Evolutionary conservation across 2,888 invertebrate genomes (phyloP).

Genomic region (Clivina fossor): DNA sequence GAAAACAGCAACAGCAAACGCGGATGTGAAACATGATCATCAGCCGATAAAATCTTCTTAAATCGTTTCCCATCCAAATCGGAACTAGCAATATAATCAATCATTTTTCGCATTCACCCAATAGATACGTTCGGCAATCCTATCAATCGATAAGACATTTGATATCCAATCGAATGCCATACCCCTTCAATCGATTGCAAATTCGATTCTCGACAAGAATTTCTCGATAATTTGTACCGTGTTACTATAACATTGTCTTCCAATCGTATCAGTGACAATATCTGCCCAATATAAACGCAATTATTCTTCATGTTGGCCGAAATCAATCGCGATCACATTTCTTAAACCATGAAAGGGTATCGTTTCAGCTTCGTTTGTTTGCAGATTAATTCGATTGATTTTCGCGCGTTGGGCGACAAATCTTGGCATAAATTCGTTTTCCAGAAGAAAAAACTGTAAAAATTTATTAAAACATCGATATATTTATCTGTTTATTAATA

Average conservation of each 20-base stretch:
- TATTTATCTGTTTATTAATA: too few relatives aligned
- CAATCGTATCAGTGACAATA: slow-evolving; percentile 75
- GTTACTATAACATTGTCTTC: slow-evolving; percentile 71
- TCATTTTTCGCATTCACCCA: slow-evolving; percentile 84
- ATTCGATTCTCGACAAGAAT: slow-evolving; percentile 72
- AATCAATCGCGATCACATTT: slow-evolving; percentile 85
- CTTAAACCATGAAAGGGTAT: slow-evolving; percentile 71
- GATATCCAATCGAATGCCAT: slow-evolving; percentile 90
- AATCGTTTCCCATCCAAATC: slow-evolving; percentile 71
- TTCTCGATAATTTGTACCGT: slow-evolving; percentile 65
- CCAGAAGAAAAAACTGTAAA: too few relatives aligned
- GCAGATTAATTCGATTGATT: slow-evolving; percentile 71
- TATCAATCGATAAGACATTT: slow-evolving; percentile 77
- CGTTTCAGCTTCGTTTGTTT: slow-evolving; percentile 60
- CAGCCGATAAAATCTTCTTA: slow-evolving; percentile 65
- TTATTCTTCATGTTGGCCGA: slow-evolving; percentile 80
- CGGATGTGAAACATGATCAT: slow-evolving; percentile 76
- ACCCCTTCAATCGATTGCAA: slow-evolving; percentile 81
- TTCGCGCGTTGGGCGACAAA: slow-evolving; percentile 77
- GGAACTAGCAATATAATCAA: slow-evolving; percentile 79
- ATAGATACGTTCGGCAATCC: slow-evolving; percentile 77
- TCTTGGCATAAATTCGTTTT: too few relatives aligned
- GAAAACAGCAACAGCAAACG: slow-evolving; percentile 81
- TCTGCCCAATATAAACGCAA: slow-evolving; percentile 90
- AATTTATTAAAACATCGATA: too few relatives aligned